These are phyloP conservation scores for Chelon auratus DNA, from an alignment of 2,797 vertebrate species.

Conservation along the genomic window DNA sequence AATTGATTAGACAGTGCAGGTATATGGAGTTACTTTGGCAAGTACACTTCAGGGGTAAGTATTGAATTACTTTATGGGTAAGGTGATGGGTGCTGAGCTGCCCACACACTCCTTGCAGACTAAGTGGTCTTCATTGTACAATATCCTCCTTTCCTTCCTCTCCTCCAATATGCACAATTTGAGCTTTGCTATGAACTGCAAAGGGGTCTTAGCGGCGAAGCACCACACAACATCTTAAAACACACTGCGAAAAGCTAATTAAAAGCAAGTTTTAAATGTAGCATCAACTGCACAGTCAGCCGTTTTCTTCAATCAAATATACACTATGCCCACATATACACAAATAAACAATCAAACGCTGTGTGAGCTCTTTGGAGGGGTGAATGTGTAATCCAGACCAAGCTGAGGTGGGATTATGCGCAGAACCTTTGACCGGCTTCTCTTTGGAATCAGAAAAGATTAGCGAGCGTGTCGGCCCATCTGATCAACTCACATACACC, in stretches of 20 bases:
- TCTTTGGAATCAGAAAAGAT: slow-evolving; percentile 77
- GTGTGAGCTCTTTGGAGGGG: slow-evolving; percentile 36
- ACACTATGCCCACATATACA: not conserved
- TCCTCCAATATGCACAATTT: slow-evolving; percentile 26
- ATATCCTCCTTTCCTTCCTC: slow-evolving; percentile 2
- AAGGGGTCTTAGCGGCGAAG: slow-evolving; percentile 42
- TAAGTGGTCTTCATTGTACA: slow-evolving; percentile 13
- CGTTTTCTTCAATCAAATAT: not conserved
- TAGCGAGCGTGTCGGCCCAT: slow-evolving; percentile 59
- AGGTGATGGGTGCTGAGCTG: slow-evolving; percentile 36
- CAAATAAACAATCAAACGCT: slow-evolving; percentile 35
- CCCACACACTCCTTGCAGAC: slow-evolving; percentile 37
- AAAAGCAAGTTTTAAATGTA: slow-evolving; percentile 10
- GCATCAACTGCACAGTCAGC: not conserved
- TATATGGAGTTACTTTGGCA: slow-evolving; percentile 54
- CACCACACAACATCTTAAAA: slow-evolving; percentile 8
- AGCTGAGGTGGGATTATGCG: slow-evolving; percentile 76
- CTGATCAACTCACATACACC: slow-evolving; percentile 43
- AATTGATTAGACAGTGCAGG: slow-evolving; percentile 61
- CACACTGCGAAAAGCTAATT: not conserved
- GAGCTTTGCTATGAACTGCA: slow-evolving; percentile 41
- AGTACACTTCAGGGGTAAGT: slow-evolving; percentile 17
- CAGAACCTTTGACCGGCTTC: slow-evolving; percentile 79
- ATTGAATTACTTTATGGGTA: slow-evolving; percentile 41
- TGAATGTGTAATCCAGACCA: slow-evolving; percentile 72